A percentile compares a stretch with the other conserved stretches of the same genome.
Evolutionary conservation across 2,888 invertebrate genomes (phyloP).

Genomic region (Tholera decimalis): DNA sequence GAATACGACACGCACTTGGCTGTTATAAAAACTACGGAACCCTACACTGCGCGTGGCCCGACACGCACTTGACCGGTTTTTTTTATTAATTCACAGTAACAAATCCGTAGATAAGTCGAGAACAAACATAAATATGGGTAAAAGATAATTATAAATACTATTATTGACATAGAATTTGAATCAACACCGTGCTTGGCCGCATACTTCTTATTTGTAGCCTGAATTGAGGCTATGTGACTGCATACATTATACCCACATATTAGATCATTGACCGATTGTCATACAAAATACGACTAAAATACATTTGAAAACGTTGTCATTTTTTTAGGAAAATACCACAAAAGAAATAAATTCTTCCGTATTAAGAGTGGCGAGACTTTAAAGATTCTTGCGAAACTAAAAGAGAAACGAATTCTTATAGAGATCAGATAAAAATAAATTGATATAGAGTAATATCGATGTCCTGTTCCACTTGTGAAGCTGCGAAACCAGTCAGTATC

Average conservation of each 20-base stretch:
- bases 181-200: slow-evolving; percentile 7
- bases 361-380: not conserved
- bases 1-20: too few species aligned
- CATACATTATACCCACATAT: slow-evolving; percentile 1
- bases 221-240: slow-evolving; percentile 9
- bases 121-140: too few species aligned
- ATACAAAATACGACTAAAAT: not conserved
- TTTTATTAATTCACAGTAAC: not conserved
- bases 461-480: slow-evolving; percentile 9
- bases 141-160: too few species aligned
- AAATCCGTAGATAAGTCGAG: too few species aligned
- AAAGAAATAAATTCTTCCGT: not conserved
- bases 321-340: not conserved
- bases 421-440: slow-evolving; percentile 20
- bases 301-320: not conserved
- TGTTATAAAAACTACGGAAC: too few species aligned
- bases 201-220: slow-evolving; percentile 1
- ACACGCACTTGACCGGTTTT: too few species aligned
- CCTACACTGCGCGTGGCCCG: too few species aligned
- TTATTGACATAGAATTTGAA: too few species aligned
- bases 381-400: not conserved
- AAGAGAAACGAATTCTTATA: slow-evolving; percentile 16
- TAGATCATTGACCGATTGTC: not conserved
- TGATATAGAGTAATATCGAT: slow-evolving; percentile 17
- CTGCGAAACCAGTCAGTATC: slow-evolving; percentile 2